Conservation (phyloP, 2,797 vertebrate genomes). For the Halcyon smyrnensis region DNA sequence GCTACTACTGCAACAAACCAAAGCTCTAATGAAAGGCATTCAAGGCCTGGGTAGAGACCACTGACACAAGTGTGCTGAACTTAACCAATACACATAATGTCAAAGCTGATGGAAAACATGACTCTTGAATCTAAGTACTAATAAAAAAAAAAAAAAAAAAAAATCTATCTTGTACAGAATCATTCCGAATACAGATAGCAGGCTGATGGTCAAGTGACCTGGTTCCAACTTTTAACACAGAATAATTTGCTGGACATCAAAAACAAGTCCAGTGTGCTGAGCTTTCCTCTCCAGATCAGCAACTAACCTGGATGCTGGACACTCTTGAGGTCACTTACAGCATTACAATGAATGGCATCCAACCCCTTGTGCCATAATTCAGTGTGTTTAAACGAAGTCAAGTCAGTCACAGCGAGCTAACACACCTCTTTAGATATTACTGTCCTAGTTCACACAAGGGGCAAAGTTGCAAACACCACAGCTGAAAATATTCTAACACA, state of each 20-base stretch:
- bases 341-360: neutral
- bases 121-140: neutral
- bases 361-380: neutral
- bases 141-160: neutral
- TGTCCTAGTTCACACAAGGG: neutral
- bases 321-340: neutral
- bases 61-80: neutral
- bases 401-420: neutral
- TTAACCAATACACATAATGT: neutral
- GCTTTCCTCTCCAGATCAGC: neutral
- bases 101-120: neutral
- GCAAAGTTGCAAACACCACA: neutral
- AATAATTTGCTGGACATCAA: neutral
- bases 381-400: neutral
- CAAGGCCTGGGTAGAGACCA: neutral
- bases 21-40: constrained; percentile 23
- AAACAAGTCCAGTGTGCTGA: neutral
- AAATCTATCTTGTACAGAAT: neutral
- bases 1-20: neutral
- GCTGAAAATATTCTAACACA: neutral
- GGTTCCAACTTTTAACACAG: neutral
- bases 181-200: neutral
- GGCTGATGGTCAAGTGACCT: neutral
- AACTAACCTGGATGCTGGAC: neutral
- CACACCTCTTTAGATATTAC: neutral